Evolutionary conservation across 1,140 invertebrate genomes (phyloP), one percentile per base, ranked within the genome.

Genomic region (Drosophila kepulauana): DNA sequence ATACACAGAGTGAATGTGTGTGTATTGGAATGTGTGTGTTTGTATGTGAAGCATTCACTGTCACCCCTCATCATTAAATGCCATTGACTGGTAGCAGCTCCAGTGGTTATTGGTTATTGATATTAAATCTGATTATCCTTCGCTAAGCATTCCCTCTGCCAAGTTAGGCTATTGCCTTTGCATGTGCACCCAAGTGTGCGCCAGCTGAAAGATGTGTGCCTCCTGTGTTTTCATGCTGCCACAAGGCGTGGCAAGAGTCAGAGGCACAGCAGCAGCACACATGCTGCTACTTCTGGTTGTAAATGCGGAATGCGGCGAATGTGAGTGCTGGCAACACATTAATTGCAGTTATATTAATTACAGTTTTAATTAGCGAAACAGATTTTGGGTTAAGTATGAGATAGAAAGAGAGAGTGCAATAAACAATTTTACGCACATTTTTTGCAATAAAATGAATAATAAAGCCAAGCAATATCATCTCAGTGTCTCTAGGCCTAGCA

Each of bases 101-200:
- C 38, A 46, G 7, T 63, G 66, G 46, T 73, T 73, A 72, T 71
- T 72, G 74, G 52, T 73, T 77, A 77, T 77, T 77, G 75, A 77
- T 77, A 77, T 62, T 20, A 77, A 77, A 77, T 73, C 62, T 51
- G 75, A 73, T 77, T 73, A 66, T 66, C 46, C 38, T 41, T 65
- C 49, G 61, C 46, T 57, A 16, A 57, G 33, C 54, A 25, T 57
- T 71, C 20, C 20, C 35, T 38, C 69, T 41, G 69, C 61, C 54
- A 59, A 41, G 8, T 61, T 33, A 25, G 35, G 54, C 15, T 59
- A 64, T 49, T 58, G 41, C 45, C 46, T 65, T 52, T 75, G 67
- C 59, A 61, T 65, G 73, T 71, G 73, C 73, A 76, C 2, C 54
- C 61, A 76, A 66, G 54, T 61, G 69, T 72, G 62, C 0, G 62